Evolutionary conservation across 2,797 vertebrate species (phyloP).

Genomic region (Dendrocincla tyrannina): DNA sequence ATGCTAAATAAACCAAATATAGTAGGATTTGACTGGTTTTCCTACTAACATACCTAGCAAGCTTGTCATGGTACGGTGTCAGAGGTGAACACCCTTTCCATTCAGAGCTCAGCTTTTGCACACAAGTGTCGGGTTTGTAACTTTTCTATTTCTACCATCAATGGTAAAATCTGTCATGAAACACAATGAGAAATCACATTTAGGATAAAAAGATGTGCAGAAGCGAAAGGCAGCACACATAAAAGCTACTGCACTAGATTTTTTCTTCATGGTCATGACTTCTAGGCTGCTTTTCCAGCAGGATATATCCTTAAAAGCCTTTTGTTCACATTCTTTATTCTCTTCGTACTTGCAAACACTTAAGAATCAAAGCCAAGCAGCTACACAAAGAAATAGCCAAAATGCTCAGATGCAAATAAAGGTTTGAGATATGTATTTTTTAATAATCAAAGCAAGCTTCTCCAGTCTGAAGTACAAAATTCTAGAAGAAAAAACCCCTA

Average conservation of each 20-base stretch:
- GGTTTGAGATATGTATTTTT: background rate
- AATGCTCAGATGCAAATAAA: conserved; percentile 52
- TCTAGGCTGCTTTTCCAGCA: conserved; percentile 53
- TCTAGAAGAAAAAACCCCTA: background rate
- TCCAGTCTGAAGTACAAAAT: background rate
- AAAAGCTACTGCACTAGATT: background rate
- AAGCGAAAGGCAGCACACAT: conserved; percentile 26
- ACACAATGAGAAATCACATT: conserved; percentile 22
- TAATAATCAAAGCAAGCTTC: conserved; percentile 14
- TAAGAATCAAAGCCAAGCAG: conserved; percentile 41
- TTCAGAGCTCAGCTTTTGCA: background rate
- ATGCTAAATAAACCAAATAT: background rate
- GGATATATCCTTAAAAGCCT: conserved; percentile 55
- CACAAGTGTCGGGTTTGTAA: background rate
- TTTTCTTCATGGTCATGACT: conserved; percentile 25
- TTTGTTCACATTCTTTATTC: conserved; percentile 56
- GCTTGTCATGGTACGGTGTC: background rate
- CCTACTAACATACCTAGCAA: background rate
- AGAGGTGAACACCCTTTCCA: background rate
- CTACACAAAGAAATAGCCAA: background rate
- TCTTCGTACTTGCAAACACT: conserved; percentile 44
- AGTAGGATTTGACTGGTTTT: background rate
- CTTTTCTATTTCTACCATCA: conserved; percentile 25
- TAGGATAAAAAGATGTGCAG: conserved; percentile 24
- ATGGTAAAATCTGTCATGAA: background rate